These are phyloP conservation scores for Hymenochirus boettgeri DNA, from an alignment of 2,113 vertebrate genomes.

Conservation along the genomic window DNA sequence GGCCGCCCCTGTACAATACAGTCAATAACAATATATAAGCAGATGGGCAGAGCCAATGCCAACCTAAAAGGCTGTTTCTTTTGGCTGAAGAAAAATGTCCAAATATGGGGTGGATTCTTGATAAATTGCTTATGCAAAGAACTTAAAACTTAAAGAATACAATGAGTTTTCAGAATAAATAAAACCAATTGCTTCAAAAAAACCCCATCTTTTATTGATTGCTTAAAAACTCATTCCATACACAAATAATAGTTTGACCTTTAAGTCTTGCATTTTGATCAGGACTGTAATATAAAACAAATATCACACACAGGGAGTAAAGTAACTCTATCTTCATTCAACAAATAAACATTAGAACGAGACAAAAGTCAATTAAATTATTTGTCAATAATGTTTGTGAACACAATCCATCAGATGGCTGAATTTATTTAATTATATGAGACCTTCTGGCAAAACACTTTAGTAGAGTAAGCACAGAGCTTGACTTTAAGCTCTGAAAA, in stretches of 20 bases:
- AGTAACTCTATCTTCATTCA: constrained; percentile 13
- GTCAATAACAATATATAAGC: too few species aligned
- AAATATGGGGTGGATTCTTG: too few species aligned
- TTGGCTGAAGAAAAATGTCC: too few species aligned
- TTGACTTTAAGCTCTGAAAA: neutral
- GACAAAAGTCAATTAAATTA: constrained; percentile 28
- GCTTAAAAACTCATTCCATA: neutral
- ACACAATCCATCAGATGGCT: constrained; percentile 15
- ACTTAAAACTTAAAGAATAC: too few species aligned
- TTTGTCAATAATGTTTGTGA: constrained; percentile 25
- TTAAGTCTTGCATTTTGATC: neutral
- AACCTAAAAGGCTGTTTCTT: too few species aligned
- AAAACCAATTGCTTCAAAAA: neutral
- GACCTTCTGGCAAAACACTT: constrained; percentile 8
- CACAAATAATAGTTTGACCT: neutral
- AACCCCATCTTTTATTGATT: neutral
- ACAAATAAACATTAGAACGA: constrained; percentile 6
- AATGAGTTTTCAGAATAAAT: neutral
- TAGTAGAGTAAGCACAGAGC: constrained; percentile 4
- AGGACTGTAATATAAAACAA: neutral
- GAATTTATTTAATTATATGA: constrained; percentile 11
- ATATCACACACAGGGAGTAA: neutral
- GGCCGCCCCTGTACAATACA: too few species aligned
- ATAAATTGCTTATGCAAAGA: too few species aligned
- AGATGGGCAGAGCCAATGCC: too few species aligned